These are phyloP conservation scores for Dryobates pubescens DNA, from an alignment of 2,797 vertebrate species.

Conservation along the genomic window DNA sequence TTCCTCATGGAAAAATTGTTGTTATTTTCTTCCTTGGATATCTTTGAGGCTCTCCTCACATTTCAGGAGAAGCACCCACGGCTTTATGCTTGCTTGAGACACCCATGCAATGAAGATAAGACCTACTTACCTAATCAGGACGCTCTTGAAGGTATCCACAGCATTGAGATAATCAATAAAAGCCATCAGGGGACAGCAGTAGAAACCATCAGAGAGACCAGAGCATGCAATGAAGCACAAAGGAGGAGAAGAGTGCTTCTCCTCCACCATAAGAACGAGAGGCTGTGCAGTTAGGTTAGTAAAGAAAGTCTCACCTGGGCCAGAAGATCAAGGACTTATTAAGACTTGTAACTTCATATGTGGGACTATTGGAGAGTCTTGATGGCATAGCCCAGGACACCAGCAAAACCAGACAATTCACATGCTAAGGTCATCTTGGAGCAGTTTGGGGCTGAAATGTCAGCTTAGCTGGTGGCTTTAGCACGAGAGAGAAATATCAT, in stretches of 20 bases:
- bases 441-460: neutral
- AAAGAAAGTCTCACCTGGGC: constrained; percentile 55
- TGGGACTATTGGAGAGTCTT: constrained; percentile 6
- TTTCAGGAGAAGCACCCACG: neutral
- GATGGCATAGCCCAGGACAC: neutral
- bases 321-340: constrained; percentile 35
- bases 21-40: neutral
- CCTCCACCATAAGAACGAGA: neutral
- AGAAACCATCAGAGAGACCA: constrained; percentile 32
- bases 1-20: neutral
- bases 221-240: constrained; percentile 16
- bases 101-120: constrained; percentile 16
- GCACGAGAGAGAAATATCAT: neutral
- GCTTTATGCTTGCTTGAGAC: neutral
- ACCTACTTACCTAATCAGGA: constrained; percentile 63
- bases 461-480: neutral
- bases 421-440: neutral
- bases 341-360: constrained; percentile 13
- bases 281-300: neutral
- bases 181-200: constrained; percentile 37
- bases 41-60: neutral
- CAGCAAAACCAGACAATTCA: neutral
- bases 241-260: neutral
- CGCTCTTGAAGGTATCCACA: constrained; percentile 56
- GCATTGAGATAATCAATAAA: constrained; percentile 47